Evolutionary conservation across 2,888 invertebrate species (phyloP), one percentile per base, ranked within the genome.

Genomic region (Lithosia quadra): DNA sequence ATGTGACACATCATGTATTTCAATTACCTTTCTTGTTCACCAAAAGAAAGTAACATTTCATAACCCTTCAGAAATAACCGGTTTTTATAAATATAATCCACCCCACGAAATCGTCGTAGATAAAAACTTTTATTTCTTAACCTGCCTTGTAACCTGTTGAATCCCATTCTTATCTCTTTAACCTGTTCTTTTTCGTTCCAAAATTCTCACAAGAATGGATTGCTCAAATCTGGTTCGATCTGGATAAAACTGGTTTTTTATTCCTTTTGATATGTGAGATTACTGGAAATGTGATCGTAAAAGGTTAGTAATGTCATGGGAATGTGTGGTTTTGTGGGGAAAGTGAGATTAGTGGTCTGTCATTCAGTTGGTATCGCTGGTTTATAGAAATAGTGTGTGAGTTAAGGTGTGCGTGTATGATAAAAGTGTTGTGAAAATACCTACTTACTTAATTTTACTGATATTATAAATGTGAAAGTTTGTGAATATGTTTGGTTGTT

Each of bases 241-340:
- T 77, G 75, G 83, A 78, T 81, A 71, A 80, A 78, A 83, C 82
- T 83, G 72, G 79, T 81, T 79, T 76, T 79, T 72, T 76, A 64
- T 67, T 63, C 58, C 69, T 76, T 4, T 74, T 74, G 65, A 73
- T 75, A 77, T 78, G 69, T 78, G 73, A 13, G 75, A 79, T 78
- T 80, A 79, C 76, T 75, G 69, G 74, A 79, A 76, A 79, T 70
- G 68, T 58, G 62, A 72, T 81, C 73, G 72, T 77, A 67, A 72
- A 33, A 76, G 76, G 77, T 74, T 73, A 72, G 34, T 70, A 70
- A 75, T 81, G 80, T 79, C 82, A 79, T 84, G 85, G 75, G 85
- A 85, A 83, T 71, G 36, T 63, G 39, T n/a, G 34, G 13, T 49
- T 63, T 66, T 65, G 10, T 62, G 56, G 59, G 66, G 63, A 63